These are phyloP conservation scores for Parapristionchus giblindavisi DNA, from an alignment of 2,888 invertebrate species.

Conservation along the genomic window DNA sequence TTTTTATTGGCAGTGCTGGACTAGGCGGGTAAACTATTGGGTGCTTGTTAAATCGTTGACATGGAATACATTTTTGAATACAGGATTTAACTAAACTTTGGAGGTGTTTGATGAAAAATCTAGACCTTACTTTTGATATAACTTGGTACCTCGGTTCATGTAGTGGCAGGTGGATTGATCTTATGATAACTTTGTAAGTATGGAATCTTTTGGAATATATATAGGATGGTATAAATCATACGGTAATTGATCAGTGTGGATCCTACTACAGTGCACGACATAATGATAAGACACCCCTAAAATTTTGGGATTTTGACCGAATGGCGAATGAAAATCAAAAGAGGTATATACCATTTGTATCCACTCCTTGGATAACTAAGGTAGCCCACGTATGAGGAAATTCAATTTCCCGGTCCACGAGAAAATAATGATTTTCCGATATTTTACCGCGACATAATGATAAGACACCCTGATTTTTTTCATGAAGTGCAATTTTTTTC, in stretches of 20 bases:
- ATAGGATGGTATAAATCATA: background rate
- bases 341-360: no score
- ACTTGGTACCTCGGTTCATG: conserved; percentile 12
- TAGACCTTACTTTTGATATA: background rate
- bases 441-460: no score
- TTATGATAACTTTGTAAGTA: background rate
- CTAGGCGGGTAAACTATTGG: background rate
- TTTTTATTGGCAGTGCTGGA: background rate
- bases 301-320: no score
- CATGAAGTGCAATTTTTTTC: no score
- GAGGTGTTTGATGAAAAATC: background rate
- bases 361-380: no score
- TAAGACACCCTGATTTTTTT: no score
- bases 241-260: background rate
- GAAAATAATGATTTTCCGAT: no score
- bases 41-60: conserved; percentile 5
- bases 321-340: no score
- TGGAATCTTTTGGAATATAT: background rate
- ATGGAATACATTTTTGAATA: background rate
- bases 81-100: background rate
- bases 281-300: no score
- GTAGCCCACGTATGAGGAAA: no score
- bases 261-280: no score
- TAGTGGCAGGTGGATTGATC: background rate
- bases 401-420: no score